Conservation (phyloP, 2,888 invertebrate species). For the Cryptophagus acutangulus region DNA sequence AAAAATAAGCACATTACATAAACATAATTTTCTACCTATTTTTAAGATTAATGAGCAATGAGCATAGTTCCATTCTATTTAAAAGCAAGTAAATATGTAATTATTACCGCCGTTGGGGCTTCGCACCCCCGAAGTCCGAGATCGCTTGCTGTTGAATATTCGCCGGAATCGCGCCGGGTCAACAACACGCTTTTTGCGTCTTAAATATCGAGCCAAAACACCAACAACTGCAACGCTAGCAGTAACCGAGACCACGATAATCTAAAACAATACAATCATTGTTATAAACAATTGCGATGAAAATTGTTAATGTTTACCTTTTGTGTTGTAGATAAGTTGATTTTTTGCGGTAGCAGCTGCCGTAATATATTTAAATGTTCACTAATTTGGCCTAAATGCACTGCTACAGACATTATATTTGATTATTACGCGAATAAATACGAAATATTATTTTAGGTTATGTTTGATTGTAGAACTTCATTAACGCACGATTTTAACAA, state of each 20-base stretch:
- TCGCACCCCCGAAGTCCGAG: constrained; percentile 58
- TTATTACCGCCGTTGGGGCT: constrained; percentile 61
- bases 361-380: constrained; percentile 55
- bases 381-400: constrained; percentile 54
- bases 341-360: constrained; percentile 45
- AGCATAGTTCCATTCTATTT: no score
- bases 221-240: constrained; percentile 79
- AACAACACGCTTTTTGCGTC: constrained; percentile 63
- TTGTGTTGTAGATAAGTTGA: constrained; percentile 61
- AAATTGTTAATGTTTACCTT: constrained; percentile 51
- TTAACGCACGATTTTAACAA: no score
- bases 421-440: no score
- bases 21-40: no score
- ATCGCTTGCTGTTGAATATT: constrained; percentile 56
- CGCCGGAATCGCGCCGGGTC: constrained; percentile 56
- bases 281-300: constrained; percentile 5
- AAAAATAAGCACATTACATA: no score
- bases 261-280: constrained; percentile 48
- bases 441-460: no score
- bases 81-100: no score
- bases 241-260: constrained; percentile 67
- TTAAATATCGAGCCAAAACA: constrained; percentile 73
- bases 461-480: no score
- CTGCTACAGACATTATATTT: constrained; percentile 47
- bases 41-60: no score